Evolutionary conservation across 1,140 invertebrate genomes (phyloP).

Genomic region (Zophobas morio): DNA sequence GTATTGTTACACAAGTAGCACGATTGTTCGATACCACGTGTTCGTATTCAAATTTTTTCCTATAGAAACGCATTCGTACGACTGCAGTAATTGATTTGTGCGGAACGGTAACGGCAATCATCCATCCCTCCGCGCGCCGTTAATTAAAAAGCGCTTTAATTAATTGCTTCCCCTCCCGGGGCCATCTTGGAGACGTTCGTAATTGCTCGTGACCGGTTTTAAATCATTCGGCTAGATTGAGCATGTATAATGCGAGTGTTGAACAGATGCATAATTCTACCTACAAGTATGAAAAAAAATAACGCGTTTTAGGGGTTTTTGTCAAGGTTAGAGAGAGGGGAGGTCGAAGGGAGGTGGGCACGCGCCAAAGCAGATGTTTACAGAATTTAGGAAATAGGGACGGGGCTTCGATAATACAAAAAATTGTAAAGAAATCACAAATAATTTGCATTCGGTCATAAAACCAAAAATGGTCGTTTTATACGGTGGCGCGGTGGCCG

Average conservation of each 20-base stretch:
- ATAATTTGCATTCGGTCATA: conserved; percentile 58
- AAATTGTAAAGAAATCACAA: conserved; percentile 62
- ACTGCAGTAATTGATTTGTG: conserved; percentile 47
- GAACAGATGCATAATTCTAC: conserved; percentile 63
- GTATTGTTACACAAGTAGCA: conserved; percentile 62
- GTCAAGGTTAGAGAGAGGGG: conserved; percentile 52
- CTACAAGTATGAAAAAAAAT: conserved; percentile 50
- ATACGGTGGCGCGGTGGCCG: conserved; percentile 13
- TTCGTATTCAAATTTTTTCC: conserved; percentile 60
- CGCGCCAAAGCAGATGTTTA: conserved; percentile 61
- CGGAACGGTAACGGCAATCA: conserved; percentile 11
- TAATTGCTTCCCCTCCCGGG: conserved; percentile 22
- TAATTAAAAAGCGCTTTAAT: conserved; percentile 21
- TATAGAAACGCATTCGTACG: conserved; percentile 21
- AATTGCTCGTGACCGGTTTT: conserved; percentile 7
- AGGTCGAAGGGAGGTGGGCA: conserved; percentile 42
- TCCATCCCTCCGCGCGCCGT: conserved; percentile 4
- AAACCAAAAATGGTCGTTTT: conserved; percentile 46
- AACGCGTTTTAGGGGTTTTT: conserved; percentile 53
- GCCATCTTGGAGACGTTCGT: conserved; percentile 24
- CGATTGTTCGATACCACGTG: conserved; percentile 58
- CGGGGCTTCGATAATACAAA: conserved; percentile 52
- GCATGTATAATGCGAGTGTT: conserved; percentile 46
- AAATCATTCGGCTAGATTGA: conserved; percentile 37
- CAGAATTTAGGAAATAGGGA: conserved; percentile 63